A percentile compares a stretch with the other conserved stretches of the same genome.
phyloP scores from a whole-genome alignment of 1,140 invertebrate genomes.

The Sesamia nonagrioides region DNA sequence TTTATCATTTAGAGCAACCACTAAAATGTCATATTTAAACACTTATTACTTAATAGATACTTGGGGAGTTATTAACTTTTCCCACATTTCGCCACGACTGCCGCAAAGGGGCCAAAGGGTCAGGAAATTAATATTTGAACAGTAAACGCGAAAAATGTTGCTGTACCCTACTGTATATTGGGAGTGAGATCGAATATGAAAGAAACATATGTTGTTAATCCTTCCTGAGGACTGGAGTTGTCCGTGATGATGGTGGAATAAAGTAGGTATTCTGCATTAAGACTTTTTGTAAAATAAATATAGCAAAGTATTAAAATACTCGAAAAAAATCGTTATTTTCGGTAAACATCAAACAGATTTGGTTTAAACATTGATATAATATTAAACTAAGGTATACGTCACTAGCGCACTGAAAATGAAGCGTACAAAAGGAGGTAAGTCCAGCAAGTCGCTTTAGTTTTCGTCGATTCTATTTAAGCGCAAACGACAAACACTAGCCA shows the following conservation, averaged over 20 bases:
- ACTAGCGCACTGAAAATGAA: too few species aligned
- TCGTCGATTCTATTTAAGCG: too few species aligned
- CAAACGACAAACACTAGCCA: too few species aligned
- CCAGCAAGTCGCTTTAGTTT: too few species aligned
- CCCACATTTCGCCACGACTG: background rate
- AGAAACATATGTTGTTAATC: background rate
- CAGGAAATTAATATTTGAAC: constrained; percentile 36
- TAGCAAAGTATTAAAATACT: too few species aligned
- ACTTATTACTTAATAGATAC: constrained; percentile 4
- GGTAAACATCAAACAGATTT: too few species aligned
- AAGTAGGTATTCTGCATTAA: background rate
- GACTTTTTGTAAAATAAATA: too few species aligned
- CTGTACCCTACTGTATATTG: background rate
- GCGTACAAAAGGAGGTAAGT: too few species aligned
- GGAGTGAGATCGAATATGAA: background rate
- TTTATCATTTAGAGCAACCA: background rate
- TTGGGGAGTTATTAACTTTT: constrained; percentile 20
- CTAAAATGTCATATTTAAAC: constrained; percentile 15
- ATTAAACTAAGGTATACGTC: too few species aligned
- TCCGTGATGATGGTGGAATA: too few species aligned
- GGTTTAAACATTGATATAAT: too few species aligned
- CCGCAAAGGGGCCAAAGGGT: constrained; percentile 7
- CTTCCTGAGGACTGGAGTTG: background rate
- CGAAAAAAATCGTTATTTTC: too few species aligned
- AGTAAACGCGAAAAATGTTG: constrained; percentile 24